Percentiles rank a stretch among this genome's conserved stretches.
Evolutionary conservation across 2,888 invertebrate species (phyloP).

Genomic region (Hesperia comma): DNA sequence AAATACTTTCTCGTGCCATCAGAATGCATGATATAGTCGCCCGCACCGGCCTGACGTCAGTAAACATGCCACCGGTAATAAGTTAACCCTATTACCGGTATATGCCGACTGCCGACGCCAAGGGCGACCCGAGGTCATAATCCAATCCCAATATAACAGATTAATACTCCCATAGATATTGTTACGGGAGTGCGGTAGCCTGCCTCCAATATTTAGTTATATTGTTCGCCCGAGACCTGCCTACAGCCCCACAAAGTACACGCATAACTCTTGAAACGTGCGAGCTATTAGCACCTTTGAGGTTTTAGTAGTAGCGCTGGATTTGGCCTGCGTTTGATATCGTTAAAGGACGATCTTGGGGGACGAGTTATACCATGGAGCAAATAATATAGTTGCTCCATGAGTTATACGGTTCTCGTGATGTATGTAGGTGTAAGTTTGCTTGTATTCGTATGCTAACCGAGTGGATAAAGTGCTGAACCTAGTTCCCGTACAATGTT

Average conservation of each 20-base stretch:
- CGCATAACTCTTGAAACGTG: not conserved
- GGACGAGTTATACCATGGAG: no score
- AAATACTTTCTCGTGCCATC: no score
- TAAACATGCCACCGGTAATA: constrained; percentile 12
- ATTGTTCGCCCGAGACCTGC: not conserved
- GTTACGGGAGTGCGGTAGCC: constrained; percentile 19
- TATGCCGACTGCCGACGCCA: constrained; percentile 15
- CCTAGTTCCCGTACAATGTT: constrained; percentile 20
- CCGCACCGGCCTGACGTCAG: not conserved
- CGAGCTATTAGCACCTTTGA: not conserved
- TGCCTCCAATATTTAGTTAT: constrained; percentile 23
- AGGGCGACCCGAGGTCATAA: constrained; percentile 21
- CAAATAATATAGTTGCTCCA: no score
- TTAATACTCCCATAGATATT: constrained; percentile 27
- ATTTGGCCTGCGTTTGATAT: not conserved
- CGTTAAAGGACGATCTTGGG: not conserved
- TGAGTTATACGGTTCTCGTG: constrained; percentile 6
- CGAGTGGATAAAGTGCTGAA: constrained; percentile 19
- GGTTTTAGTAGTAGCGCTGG: not conserved
- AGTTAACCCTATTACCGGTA: constrained; percentile 17
- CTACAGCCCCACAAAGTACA: not conserved
- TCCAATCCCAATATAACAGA: constrained; percentile 29
- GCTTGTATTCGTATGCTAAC: constrained; percentile 20
- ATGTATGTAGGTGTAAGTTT: constrained; percentile 31
- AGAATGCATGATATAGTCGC: no score